Percentiles rank a stretch among this genome's conserved stretches.
phyloP scores from a whole-genome alignment of 1,140 invertebrate species.

The Hormaphis cornu region DNA sequence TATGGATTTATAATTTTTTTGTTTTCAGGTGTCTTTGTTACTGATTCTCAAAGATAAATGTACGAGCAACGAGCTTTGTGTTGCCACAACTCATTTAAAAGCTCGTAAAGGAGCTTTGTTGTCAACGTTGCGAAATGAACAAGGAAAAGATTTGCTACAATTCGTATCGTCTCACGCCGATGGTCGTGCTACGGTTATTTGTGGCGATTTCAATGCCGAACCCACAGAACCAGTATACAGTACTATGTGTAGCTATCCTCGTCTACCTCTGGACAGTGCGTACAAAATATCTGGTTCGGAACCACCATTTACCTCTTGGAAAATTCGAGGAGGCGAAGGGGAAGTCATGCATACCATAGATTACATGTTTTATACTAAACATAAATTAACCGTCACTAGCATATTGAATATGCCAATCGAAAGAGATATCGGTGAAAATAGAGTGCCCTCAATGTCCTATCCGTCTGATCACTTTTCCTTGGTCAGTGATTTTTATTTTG shows the following conservation, averaged over 20 bases:
- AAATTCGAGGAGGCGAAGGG: constrained; percentile 56
- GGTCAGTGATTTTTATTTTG: constrained; percentile 53
- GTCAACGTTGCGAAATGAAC: constrained; percentile 60
- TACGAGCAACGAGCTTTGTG: constrained; percentile 52
- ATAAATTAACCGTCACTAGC: constrained; percentile 50
- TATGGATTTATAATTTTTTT: background rate
- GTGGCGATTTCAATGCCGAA: constrained; percentile 73
- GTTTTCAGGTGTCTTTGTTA: constrained; percentile 52
- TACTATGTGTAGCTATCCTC: constrained; percentile 47
- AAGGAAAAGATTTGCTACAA: constrained; percentile 61
- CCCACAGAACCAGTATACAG: constrained; percentile 61
- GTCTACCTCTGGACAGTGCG: constrained; percentile 43
- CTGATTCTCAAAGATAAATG: constrained; percentile 48
- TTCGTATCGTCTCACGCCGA: constrained; percentile 50
- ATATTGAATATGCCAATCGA: constrained; percentile 56
- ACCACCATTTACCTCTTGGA: constrained; percentile 69
- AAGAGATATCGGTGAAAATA: constrained; percentile 55
- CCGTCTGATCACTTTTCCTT: constrained; percentile 74
- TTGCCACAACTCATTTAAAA: constrained; percentile 68
- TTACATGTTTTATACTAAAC: constrained; percentile 62
- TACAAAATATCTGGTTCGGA: constrained; percentile 45
- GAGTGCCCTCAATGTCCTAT: constrained; percentile 59
- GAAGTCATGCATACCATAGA: constrained; percentile 68
- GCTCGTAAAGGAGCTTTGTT: constrained; percentile 59
- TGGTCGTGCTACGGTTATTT: constrained; percentile 53